Evolutionary conservation across 2,888 invertebrate genomes (phyloP).

Genomic region (Lasioglossum zephyrum): DNA sequence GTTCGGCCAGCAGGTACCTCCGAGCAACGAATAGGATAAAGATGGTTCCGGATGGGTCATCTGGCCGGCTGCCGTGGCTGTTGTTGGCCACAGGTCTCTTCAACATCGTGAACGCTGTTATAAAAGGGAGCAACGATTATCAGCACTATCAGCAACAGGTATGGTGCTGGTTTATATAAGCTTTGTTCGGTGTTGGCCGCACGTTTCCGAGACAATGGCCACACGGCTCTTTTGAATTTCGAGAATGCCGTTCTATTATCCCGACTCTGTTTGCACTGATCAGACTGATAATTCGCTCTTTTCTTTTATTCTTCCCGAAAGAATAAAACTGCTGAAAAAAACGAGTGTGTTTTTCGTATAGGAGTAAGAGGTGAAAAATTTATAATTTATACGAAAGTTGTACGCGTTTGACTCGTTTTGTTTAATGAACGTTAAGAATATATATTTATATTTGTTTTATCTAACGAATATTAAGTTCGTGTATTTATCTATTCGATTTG

Average conservation of each 20-base stretch:
- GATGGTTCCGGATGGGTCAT: constrained; percentile 29
- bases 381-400: neutral
- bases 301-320: neutral
- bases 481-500: neutral
- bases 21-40: neutral
- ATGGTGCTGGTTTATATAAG: constrained; percentile 39
- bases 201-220: neutral
- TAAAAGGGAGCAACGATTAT: constrained; percentile 51
- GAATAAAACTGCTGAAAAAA: neutral
- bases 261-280: neutral
- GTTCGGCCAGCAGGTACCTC: neutral
- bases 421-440: too few relatives aligned
- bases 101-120: constrained; percentile 28
- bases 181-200: neutral
- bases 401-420: neutral
- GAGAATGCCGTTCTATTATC: neutral
- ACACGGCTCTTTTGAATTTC: neutral
- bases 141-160: constrained; percentile 74
- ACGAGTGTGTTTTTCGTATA: neutral
- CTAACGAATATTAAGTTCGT: neutral
- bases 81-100: constrained; percentile 29
- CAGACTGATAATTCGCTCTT: neutral
- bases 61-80: constrained; percentile 1
- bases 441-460: neutral
- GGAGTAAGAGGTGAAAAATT: neutral